Percentiles rank a stretch among this genome's conserved stretches.
These are phyloP conservation scores for Diplodus puntazzo DNA, from an alignment of 2,797 vertebrate genomes.

Conservation along the genomic window DNA sequence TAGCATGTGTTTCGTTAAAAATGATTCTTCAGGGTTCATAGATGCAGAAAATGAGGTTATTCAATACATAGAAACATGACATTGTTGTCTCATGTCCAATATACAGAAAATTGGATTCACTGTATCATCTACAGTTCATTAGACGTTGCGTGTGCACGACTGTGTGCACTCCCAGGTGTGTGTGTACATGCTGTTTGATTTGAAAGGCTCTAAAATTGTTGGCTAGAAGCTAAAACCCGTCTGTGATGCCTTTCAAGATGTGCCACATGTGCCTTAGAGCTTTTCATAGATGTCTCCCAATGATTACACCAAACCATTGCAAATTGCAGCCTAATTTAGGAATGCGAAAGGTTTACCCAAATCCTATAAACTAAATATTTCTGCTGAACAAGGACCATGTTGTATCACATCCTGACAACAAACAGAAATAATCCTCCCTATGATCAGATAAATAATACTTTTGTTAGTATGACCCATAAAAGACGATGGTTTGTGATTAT, in stretches of 20 bases:
- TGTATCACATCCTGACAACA: conserved; percentile 1
- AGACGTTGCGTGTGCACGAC: neutral
- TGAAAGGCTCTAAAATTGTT: neutral
- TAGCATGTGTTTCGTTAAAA: conserved; percentile 46
- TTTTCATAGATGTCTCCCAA: neutral
- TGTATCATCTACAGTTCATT: conserved; percentile 1
- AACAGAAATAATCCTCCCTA: neutral
- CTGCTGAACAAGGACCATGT: neutral
- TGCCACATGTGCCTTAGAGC: neutral
- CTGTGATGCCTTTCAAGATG: neutral
- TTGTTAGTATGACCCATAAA: too few species aligned
- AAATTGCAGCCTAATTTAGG: neutral
- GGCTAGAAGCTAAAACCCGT: neutral
- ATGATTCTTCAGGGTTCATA: conserved; percentile 17
- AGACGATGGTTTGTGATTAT: neutral
- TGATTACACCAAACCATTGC: conserved; percentile 8
- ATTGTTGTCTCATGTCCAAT: neutral
- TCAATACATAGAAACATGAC: neutral
- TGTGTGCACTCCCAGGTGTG: neutral
- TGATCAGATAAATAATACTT: neutral
- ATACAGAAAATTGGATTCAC: conserved; percentile 8
- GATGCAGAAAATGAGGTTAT: neutral
- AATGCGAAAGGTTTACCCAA: neutral
- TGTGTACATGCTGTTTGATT: neutral
- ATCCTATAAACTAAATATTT: neutral